These are phyloP conservation scores for Sarcoramphus papa DNA, from an alignment of 2,797 vertebrate genomes.

Conservation along the genomic window DNA sequence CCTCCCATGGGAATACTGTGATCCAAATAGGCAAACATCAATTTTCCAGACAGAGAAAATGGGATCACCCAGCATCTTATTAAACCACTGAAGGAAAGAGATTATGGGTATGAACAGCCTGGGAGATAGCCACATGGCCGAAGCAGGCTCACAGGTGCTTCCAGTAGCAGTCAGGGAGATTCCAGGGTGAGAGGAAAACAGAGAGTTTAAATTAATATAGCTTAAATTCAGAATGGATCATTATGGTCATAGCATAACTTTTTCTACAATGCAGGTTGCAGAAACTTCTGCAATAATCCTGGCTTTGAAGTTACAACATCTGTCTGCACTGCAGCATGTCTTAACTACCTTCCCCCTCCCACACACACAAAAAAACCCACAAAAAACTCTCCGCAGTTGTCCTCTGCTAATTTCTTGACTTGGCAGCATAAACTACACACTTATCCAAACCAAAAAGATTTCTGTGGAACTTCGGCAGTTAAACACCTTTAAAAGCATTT, in stretches of 20 bases:
- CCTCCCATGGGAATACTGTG: neutral
- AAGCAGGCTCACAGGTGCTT: neutral
- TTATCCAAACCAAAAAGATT: neutral
- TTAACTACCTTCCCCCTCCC: neutral
- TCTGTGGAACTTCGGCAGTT: neutral
- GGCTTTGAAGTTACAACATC: neutral
- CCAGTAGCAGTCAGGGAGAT: neutral
- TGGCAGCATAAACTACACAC: neutral
- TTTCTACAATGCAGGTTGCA: neutral
- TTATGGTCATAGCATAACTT: neutral
- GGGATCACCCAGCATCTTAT: neutral
- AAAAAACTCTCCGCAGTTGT: neutral
- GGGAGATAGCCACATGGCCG: fast-evolving
- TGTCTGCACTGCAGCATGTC: neutral
- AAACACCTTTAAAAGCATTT: neutral
- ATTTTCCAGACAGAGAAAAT: neutral
- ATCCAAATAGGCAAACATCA: neutral
- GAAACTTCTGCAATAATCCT: neutral
- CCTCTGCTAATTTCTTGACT: neutral
- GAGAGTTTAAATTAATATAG: neutral
- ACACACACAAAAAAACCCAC: no score
- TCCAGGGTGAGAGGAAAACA: neutral
- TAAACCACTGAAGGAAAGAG: neutral
- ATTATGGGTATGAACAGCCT: neutral
- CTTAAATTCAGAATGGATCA: neutral